Evolutionary conservation across 1,140 invertebrate genomes (phyloP).

Genomic region (Gerris buenoi): DNA sequence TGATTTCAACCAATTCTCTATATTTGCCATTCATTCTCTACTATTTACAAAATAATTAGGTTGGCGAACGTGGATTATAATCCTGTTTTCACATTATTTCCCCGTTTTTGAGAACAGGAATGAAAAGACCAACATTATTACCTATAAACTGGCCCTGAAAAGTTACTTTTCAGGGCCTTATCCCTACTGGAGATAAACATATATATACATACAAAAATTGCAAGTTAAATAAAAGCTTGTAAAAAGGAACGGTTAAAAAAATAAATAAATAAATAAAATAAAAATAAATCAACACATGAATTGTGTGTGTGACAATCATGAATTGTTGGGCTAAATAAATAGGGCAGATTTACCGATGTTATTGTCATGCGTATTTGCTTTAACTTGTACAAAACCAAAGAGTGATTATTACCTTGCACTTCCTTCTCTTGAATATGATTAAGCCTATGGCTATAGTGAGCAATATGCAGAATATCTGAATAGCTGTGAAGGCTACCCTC

Average conservation of each 20-base stretch:
- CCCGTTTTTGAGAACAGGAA: no score
- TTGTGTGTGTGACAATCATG: background rate
- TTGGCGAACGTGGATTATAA: no score
- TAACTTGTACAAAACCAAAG: background rate
- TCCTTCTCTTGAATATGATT: conserved; percentile 21
- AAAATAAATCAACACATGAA: background rate
- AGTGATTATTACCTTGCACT: conserved; percentile 20
- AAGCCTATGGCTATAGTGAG: conserved; percentile 15
- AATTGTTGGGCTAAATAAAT: background rate
- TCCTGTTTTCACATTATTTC: no score
- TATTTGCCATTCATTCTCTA: no score
- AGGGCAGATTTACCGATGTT: background rate
- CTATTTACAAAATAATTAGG: no score
- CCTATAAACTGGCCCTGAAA: no score
- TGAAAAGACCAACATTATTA: no score
- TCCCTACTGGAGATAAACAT: no score
- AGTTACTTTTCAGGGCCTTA: no score
- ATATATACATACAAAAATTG: no score
- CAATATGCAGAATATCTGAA: conserved; percentile 17
- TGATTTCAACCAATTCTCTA: no score
- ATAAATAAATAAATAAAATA: background rate
- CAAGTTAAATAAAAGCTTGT: no score
- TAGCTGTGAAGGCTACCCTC: background rate
- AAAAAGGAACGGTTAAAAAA: background rate
- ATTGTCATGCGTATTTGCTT: background rate